phyloP scores from a whole-genome alignment of 2,888 invertebrate species.

The Cremastobaeus sp. region DNA sequence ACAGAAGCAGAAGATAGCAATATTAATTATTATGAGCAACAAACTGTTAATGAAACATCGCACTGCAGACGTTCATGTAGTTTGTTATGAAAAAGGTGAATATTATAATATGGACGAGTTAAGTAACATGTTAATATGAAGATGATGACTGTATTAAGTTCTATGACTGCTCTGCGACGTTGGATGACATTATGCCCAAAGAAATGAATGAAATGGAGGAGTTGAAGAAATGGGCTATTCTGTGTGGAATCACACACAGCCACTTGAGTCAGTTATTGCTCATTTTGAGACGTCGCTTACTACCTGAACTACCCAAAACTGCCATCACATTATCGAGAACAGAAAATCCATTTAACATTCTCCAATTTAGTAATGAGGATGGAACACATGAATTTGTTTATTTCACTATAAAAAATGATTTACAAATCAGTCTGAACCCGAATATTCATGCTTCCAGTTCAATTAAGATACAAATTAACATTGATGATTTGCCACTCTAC shows the following conservation, averaged over 20 bases:
- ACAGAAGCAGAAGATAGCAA: neutral
- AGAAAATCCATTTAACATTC: neutral
- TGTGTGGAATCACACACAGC: neutral
- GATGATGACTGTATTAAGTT: neutral
- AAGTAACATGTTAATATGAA: neutral
- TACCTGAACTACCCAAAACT: neutral
- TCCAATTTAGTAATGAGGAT: neutral
- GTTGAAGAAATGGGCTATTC: neutral
- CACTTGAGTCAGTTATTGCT: neutral
- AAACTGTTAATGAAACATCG: neutral
- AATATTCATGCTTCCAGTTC: neutral
- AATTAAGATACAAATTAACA: conserved; percentile 8
- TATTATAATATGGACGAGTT: neutral
- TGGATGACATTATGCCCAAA: neutral
- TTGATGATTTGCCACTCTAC: conserved; percentile 7
- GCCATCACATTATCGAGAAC: neutral
- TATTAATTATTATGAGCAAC: neutral
- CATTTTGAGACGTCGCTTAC: neutral
- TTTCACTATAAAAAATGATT: conserved; percentile 5
- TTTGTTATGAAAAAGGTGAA: neutral
- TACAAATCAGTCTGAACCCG: neutral
- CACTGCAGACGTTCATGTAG: neutral
- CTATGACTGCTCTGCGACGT: neutral
- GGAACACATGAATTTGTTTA: neutral
- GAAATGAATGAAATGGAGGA: neutral